Evolutionary conservation across 2,797 vertebrate species (phyloP).

Genomic region (Hydrophis major): DNA sequence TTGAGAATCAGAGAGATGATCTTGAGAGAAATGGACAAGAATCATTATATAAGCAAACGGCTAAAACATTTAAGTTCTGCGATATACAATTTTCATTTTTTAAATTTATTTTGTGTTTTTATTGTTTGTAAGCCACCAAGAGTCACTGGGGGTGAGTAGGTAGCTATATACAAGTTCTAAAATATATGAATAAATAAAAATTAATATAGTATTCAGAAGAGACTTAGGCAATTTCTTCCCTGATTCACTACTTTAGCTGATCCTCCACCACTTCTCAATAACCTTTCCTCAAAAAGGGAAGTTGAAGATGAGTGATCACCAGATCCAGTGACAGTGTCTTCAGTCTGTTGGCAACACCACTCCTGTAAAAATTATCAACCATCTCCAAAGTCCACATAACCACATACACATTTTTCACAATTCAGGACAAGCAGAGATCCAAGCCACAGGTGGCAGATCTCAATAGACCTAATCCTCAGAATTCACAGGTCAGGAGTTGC

Average conservation of each 20-base stretch:
- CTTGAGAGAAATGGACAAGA: background rate
- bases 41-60: background rate
- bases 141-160: background rate
- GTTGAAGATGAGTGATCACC: background rate
- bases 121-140: background rate
- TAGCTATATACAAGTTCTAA: background rate
- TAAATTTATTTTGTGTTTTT: background rate
- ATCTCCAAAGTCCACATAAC: background rate
- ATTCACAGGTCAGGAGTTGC: background rate
- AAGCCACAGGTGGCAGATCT: background rate
- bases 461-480: background rate
- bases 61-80: background rate
- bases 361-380: background rate
- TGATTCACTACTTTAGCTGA: background rate
- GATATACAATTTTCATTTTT: background rate
- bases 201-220: background rate
- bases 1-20: background rate
- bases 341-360: background rate
- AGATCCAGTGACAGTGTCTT: background rate
- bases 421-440: background rate
- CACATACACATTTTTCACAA: background rate
- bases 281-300: background rate
- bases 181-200: background rate
- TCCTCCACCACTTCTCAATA: background rate
- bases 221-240: background rate